These are phyloP conservation scores for Druon quercuslanigerum DNA, from an alignment of 1,140 invertebrate genomes.

Conservation along the genomic window DNA sequence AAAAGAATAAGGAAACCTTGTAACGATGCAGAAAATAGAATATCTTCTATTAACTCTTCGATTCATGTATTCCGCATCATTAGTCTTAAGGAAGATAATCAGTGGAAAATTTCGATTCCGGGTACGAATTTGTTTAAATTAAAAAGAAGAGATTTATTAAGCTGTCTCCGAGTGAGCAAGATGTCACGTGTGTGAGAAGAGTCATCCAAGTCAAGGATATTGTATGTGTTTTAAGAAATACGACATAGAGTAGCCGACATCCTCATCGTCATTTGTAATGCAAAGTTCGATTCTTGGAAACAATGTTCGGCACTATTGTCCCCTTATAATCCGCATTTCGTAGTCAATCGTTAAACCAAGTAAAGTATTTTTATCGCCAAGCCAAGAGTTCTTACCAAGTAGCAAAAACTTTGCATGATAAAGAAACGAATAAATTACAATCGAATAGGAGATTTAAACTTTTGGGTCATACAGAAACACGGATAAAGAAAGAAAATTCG, in stretches of 20 bases:
- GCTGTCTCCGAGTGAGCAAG: background rate
- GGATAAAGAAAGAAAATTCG: no score
- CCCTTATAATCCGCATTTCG: slow-evolving; percentile 53
- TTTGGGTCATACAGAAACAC: slow-evolving; percentile 35
- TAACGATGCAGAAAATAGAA: slow-evolving; percentile 6
- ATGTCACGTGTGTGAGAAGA: slow-evolving; percentile 43
- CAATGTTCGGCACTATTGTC: slow-evolving; percentile 55
- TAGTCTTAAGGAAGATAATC: background rate
- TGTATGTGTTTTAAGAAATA: background rate
- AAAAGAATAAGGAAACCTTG: slow-evolving; percentile 5
- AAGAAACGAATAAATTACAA: slow-evolving; percentile 48
- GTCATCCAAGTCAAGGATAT: slow-evolving; percentile 45
- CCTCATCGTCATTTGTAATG: slow-evolving; percentile 60
- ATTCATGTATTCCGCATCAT: background rate
- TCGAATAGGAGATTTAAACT: slow-evolving; percentile 46
- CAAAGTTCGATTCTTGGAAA: slow-evolving; percentile 60
- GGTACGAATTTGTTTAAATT: background rate
- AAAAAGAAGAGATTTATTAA: slow-evolving; percentile 19
- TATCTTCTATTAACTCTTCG: background rate
- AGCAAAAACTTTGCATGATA: slow-evolving; percentile 54
- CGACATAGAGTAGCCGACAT: slow-evolving; percentile 23
- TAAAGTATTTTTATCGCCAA: slow-evolving; percentile 57
- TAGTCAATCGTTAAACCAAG: slow-evolving; percentile 51
- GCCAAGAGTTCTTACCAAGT: slow-evolving; percentile 53
- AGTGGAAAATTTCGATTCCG: background rate